These are phyloP conservation scores for Riptortus pedestris DNA, from an alignment of 1,140 invertebrate genomes.

Conservation along the genomic window DNA sequence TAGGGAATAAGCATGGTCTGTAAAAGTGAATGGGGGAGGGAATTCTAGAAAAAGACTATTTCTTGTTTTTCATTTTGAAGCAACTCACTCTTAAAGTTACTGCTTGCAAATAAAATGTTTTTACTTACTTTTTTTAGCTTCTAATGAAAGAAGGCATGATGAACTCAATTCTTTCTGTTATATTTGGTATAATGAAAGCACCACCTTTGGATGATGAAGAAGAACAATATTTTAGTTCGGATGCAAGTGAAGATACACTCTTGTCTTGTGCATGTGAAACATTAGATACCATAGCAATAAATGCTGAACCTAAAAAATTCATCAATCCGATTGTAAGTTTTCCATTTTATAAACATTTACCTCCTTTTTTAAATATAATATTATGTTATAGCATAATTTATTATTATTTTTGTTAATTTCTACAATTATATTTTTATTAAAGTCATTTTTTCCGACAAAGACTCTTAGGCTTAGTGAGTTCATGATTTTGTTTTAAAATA, in stretches of 20 bases:
- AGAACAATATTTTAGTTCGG: constrained; percentile 48
- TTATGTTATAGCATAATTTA: neutral
- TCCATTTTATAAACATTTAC: neutral
- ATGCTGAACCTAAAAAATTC: constrained; percentile 66
- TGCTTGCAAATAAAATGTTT: too few species aligned
- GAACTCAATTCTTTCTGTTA: constrained; percentile 48
- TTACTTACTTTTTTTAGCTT: constrained; percentile 11
- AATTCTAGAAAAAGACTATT: too few species aligned
- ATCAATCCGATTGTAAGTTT: constrained; percentile 53
- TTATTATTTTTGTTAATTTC: neutral
- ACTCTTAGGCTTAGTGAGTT: too few species aligned
- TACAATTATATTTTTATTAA: neutral
- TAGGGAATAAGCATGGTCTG: too few species aligned
- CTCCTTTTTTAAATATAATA: neutral
- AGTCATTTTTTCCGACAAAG: too few species aligned
- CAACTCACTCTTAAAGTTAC: too few species aligned
- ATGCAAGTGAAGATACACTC: constrained; percentile 49
- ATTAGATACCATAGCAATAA: constrained; percentile 61
- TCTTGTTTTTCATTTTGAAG: too few species aligned
- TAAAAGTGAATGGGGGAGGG: too few species aligned
- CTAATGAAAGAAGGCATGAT: neutral
- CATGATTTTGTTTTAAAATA: too few species aligned
- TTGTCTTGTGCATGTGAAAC: constrained; percentile 58
- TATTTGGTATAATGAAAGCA: constrained; percentile 57
- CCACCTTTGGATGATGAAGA: constrained; percentile 46